Evolutionary conservation across 2,888 invertebrate genomes (phyloP), one percentile per base, ranked within the genome.

Genomic region (Caenorhabditis becei): DNA sequence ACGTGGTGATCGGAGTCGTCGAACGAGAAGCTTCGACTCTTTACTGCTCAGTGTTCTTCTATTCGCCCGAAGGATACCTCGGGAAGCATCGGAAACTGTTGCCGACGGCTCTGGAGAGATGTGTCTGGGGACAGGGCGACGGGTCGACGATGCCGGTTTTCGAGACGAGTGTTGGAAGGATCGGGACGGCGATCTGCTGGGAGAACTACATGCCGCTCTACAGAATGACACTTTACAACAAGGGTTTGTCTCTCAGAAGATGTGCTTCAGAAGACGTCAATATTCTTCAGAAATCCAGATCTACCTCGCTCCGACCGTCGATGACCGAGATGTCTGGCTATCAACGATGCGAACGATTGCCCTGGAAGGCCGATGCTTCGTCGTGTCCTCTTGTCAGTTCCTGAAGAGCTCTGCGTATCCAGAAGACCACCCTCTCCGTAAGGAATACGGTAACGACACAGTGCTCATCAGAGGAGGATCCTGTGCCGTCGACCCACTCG

Each of bases 41-140:
- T n/a, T 89, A 89, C 66, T 89, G 89, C 70, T 88, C 89, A 0
- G 89, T 87, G 7, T 89, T 89, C 79, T 89, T 86, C 81, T 89
- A 83, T 54, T 84, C 85, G 5, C 86, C 88, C 0, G 61, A 77
- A 24, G 88, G 88, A 54, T 80, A 81, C 32, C 65, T 83, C 37
- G 88, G 89, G 53, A 89, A 88, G 37, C 89, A 89, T 61, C 80
- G 89, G 24, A 89, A 89, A 70, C 67, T 89, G 14, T 61, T 88
- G 58, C 89, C 89, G 18, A 89, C 89, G 11, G 89, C 89, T 1
- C 71, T 89, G 65, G 89, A 89, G 53, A 71, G 88, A 49, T 88
- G 87, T 49, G 86, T 89, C 2, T 89, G 89, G 89, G 89, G 89
- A 4, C 78, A 82, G 23, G 89, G 89, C 0, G 88, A 89, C 67